A percentile compares a stretch with the other conserved stretches of the same genome.
These are phyloP conservation scores for Oithona nana DNA, from an alignment of 2,888 invertebrate genomes.

Conservation along the genomic window DNA sequence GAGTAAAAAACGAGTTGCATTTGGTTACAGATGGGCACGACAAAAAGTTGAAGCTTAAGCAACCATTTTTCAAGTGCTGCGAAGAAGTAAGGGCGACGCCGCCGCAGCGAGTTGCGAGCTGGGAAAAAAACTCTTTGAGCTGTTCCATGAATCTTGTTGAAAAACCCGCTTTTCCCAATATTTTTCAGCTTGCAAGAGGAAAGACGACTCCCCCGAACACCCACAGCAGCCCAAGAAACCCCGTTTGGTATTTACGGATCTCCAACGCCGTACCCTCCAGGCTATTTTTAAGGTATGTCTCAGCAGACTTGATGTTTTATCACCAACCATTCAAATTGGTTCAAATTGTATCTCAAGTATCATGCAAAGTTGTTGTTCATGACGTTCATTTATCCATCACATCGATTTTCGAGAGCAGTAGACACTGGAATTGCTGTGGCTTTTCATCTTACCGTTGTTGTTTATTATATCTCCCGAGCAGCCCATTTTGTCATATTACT, in stretches of 20 bases:
- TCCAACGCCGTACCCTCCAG: conserved; percentile 98
- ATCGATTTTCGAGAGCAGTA: not conserved
- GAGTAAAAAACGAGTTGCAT: too few species aligned
- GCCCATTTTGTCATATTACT: too few species aligned
- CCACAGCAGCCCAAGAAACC: conserved; percentile 88
- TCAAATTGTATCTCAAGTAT: too few species aligned
- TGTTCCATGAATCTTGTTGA: not conserved
- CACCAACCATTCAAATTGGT: too few species aligned
- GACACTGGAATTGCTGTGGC: not conserved
- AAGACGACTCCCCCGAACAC: conserved; percentile 60
- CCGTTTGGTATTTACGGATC: conserved; percentile 98
- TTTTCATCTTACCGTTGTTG: not conserved
- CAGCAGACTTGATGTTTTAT: too few species aligned
- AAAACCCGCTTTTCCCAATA: not conserved
- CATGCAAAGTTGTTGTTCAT: too few species aligned
- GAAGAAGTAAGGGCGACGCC: too few species aligned
- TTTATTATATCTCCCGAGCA: too few species aligned
- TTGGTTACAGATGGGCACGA: too few species aligned
- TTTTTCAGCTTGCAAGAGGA: conserved; percentile 70
- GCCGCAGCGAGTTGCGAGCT: not conserved
- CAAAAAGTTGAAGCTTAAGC: too few species aligned
- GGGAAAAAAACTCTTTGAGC: not conserved
- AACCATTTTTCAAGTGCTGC: too few species aligned
- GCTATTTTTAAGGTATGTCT: conserved; percentile 87
- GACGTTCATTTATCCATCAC: too few species aligned